These are phyloP conservation scores for Bubo bubo DNA, from an alignment of 2,113 vertebrate species.

Conservation along the genomic window DNA sequence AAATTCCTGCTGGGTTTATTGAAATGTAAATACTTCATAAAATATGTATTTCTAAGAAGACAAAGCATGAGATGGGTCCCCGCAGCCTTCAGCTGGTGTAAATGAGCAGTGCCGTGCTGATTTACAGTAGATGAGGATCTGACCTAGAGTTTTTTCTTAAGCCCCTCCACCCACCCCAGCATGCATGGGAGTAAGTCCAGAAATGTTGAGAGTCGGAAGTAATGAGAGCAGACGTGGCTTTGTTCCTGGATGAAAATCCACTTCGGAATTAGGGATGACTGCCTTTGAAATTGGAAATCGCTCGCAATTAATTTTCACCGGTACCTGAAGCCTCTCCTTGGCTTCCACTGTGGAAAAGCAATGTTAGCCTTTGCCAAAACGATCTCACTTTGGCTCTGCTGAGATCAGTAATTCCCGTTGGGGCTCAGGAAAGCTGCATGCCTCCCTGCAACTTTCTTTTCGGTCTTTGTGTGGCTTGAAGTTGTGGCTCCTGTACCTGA, in stretches of 20 bases:
- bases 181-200: slow-evolving; percentile 41
- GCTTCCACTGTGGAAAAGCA: background rate
- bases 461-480: background rate
- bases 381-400: slow-evolving; percentile 55
- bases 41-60: slow-evolving; percentile 63
- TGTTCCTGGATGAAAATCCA: slow-evolving; percentile 63
- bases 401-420: background rate
- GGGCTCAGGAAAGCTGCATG: background rate
- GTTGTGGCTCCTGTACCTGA: background rate
- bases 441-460: background rate
- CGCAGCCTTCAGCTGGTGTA: slow-evolving; percentile 41
- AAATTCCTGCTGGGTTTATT: slow-evolving; percentile 61
- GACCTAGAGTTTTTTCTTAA: slow-evolving; percentile 28
- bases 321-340: slow-evolving; percentile 17
- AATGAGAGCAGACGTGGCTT: slow-evolving; percentile 48
- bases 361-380: slow-evolving; percentile 29
- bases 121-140: slow-evolving; percentile 28
- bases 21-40: slow-evolving; percentile 69
- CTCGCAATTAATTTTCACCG: slow-evolving; percentile 12
- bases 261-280: slow-evolving; percentile 50
- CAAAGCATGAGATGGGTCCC: slow-evolving; percentile 39
- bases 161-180: slow-evolving; percentile 40
- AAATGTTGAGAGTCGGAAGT: slow-evolving; percentile 57
- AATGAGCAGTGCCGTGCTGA: background rate
- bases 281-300: slow-evolving; percentile 56